A percentile compares a stretch with the other conserved stretches of the same genome.
Conservation (phyloP, 2,888 invertebrate species). For the Dryobota labecula region DNA sequence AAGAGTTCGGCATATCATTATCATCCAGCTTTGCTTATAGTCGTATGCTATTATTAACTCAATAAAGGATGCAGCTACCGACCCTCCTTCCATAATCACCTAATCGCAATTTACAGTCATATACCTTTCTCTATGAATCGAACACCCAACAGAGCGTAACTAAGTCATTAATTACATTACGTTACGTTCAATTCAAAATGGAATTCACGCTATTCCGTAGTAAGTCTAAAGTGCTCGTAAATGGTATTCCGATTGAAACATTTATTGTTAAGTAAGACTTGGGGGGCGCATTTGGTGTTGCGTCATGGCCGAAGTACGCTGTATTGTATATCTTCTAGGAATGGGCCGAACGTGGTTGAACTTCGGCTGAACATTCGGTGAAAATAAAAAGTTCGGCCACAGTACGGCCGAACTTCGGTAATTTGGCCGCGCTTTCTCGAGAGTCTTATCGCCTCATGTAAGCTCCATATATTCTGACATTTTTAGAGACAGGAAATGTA, state of each 20-base stretch:
- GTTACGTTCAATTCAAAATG: constrained; percentile 22
- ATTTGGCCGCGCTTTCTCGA: no score
- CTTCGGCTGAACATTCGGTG: no score
- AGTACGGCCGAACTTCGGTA: no score
- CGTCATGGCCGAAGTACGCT: neutral
- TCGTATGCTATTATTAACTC: neutral
- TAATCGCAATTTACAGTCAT: neutral
- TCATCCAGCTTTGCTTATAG: neutral
- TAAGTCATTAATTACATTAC: constrained; percentile 37
- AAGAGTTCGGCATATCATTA: neutral
- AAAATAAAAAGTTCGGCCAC: no score
- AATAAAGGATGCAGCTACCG: neutral
- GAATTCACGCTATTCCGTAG: constrained; percentile 30
- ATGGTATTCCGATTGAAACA: constrained; percentile 49
- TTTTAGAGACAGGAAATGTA: no score
- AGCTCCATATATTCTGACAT: no score
- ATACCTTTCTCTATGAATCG: neutral
- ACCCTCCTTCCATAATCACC: neutral
- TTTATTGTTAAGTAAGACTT: constrained; percentile 34
- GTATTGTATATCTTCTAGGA: neutral
- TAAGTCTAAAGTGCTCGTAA: constrained; percentile 48
- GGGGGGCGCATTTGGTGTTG: constrained; percentile 14
- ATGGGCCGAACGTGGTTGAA: no score
- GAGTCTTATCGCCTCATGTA: no score
- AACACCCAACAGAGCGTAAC: neutral